These are phyloP conservation scores for Electrona antarctica DNA, from an alignment of 2,113 vertebrate species.

Conservation along the genomic window DNA sequence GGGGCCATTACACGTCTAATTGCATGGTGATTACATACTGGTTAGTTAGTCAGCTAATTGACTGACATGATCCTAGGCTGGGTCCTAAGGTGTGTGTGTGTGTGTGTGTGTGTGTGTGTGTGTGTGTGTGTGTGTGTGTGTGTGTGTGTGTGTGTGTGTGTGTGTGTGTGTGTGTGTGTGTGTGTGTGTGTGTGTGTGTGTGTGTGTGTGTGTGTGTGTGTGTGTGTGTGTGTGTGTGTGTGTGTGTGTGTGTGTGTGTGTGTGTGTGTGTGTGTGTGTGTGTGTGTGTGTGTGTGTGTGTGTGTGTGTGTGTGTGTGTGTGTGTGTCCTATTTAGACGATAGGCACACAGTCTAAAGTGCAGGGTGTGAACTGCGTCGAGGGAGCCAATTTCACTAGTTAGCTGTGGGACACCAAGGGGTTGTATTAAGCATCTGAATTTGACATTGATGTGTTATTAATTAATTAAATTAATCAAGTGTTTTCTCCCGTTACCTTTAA, in stretches of 20 bases:
- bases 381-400: too few relatives aligned
- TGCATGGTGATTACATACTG: constrained; percentile 16
- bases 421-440: too few relatives aligned
- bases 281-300: background rate
- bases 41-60: background rate
- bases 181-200: background rate
- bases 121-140: background rate
- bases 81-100: background rate
- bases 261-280: background rate
- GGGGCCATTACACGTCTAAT: constrained; percentile 9
- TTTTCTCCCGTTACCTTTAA: too few relatives aligned
- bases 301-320: background rate
- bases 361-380: too few relatives aligned
- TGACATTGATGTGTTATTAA: too few relatives aligned
- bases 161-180: background rate
- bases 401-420: too few relatives aligned
- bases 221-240: background rate
- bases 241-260: background rate
- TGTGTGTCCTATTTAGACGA: background rate
- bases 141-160: background rate
- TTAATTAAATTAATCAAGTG: too few relatives aligned
- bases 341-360: too few relatives aligned
- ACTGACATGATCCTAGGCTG: background rate
- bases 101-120: background rate
- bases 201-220: background rate